Evolutionary conservation across 92 coral and sea anemone genomes (phyloP).

Genomic region (Desmophyllum pertusum): DNA sequence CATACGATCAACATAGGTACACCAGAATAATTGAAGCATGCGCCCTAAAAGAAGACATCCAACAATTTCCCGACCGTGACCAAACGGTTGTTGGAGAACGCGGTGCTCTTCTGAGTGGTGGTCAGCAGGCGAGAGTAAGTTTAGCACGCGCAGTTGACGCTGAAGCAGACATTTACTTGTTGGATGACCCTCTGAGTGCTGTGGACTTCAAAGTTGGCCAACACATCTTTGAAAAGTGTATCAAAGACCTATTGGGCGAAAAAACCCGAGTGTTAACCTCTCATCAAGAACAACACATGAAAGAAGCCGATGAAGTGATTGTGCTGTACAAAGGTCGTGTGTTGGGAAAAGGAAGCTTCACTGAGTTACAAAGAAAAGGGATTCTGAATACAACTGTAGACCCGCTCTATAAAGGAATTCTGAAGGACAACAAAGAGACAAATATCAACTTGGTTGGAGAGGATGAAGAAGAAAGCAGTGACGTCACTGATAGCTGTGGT

Average conservation of each 20-base stretch:
- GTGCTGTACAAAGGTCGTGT: neutral
- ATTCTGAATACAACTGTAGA: neutral
- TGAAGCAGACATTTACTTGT: neutral
- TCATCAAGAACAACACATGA: constrained; percentile 1
- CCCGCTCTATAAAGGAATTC: neutral
- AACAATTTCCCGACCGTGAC: constrained; percentile 1
- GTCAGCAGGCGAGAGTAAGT: neutral
- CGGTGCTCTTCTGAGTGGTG: neutral
- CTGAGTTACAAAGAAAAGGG: neutral
- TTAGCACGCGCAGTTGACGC: constrained; percentile 1
- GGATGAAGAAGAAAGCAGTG: no score
- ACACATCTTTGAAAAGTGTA: neutral
- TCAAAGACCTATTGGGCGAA: neutral
- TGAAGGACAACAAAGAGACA: neutral
- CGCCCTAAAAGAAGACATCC: neutral
- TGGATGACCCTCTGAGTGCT: constrained; percentile 5
- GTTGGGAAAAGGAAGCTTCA: neutral
- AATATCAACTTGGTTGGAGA: no score
- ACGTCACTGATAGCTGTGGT: no score
- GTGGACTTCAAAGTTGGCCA: neutral
- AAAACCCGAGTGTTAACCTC: neutral
- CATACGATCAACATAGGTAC: neutral
- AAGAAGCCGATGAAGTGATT: constrained; percentile 5
- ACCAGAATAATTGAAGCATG: neutral
- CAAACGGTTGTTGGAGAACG: neutral